phyloP scores from a whole-genome alignment of 2,888 invertebrate species.

The Eulithis testata region DNA sequence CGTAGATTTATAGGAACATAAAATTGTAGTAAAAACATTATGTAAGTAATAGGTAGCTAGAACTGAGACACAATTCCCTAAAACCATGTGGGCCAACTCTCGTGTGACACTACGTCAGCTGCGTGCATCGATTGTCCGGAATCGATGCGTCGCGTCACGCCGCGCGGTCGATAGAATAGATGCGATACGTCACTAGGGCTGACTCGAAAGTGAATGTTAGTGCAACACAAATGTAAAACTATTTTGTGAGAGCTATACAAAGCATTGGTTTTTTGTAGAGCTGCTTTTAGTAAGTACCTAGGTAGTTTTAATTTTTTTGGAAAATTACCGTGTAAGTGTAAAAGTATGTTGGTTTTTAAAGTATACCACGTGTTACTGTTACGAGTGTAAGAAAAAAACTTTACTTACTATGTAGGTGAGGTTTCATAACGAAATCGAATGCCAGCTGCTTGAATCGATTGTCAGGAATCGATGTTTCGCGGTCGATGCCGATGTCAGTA shows the following conservation, averaged over 20 bases:
- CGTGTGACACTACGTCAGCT: conserved; percentile 49
- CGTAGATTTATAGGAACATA: too few species aligned
- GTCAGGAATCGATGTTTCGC: conserved; percentile 47
- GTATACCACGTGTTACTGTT: too few species aligned
- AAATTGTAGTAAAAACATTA: too few species aligned
- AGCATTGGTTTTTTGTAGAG: too few species aligned
- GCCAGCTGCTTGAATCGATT: conserved; percentile 59
- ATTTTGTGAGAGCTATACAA: too few species aligned
- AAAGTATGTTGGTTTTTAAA: not conserved
- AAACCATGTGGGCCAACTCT: conserved; percentile 13
- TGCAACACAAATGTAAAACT: too few species aligned
- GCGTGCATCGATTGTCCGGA: conserved; percentile 53
- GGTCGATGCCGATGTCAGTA: conserved; percentile 44
- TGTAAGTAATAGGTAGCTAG: too few species aligned
- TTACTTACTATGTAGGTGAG: too few species aligned
- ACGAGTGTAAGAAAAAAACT: too few species aligned
- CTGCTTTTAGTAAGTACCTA: too few species aligned
- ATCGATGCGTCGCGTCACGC: conserved; percentile 52
- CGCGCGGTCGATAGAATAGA: conserved; percentile 34
- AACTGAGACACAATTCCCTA: not conserved
- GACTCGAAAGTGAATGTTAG: not conserved
- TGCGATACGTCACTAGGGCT: conserved; percentile 29
- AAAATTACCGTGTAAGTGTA: too few species aligned
- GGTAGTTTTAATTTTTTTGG: too few species aligned
- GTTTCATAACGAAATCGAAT: not conserved